Base-by-base conservation (phyloP, 2,888 invertebrate genomes). In the Heliothis peltigera region DNA sequence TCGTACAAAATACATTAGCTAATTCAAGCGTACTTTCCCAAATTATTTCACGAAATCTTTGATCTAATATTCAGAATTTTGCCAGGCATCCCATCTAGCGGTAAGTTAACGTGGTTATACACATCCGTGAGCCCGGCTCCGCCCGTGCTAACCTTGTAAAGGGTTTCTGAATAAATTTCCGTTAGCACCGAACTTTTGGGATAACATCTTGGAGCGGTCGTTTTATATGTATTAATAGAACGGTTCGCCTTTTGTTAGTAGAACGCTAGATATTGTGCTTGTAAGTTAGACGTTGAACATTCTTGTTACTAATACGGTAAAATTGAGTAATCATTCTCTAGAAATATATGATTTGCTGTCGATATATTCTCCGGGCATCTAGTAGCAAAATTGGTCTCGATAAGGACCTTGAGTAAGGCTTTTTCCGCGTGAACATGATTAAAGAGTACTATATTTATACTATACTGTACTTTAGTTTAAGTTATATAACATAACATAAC, bases 141-240 rank as follows among this genome's bases (percentile, higher is more conserved):
- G 54, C 54, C 43, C 44, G 25, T 66, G 51, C 46, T 74, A 64
- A 70, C 64, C 70, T 71, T 64, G 57, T 67, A 52, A 62, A 63
- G 67, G 71, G 62, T 67, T 54, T 51, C 62, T 68, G 77, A 75
- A 79, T 79, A 71, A 79, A 79, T 77, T 79, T 65, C 25, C 28
- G 47, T 7, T 57, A 55, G 60, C 46, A 59, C 43, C 59, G 59
- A 79, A 77, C 63, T 79, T 77, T 79, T 55, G 61, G 68, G 65
- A 72, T 68, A 79, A 77, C 63, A 68, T 72, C 79, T 77, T 76
- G 21, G 46, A 59, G 56, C 42, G 60, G 63, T 59, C 63, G 49
- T 47, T 57, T 71, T 65, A 75, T 65, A 59, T 58, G 43, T 56
- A 65, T 60, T 54, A 47, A 52, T 55, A 58, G 58, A 63, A 59